Evolutionary conservation across 2,888 invertebrate genomes (phyloP).

Genomic region (Cryptocephalus moraei): DNA sequence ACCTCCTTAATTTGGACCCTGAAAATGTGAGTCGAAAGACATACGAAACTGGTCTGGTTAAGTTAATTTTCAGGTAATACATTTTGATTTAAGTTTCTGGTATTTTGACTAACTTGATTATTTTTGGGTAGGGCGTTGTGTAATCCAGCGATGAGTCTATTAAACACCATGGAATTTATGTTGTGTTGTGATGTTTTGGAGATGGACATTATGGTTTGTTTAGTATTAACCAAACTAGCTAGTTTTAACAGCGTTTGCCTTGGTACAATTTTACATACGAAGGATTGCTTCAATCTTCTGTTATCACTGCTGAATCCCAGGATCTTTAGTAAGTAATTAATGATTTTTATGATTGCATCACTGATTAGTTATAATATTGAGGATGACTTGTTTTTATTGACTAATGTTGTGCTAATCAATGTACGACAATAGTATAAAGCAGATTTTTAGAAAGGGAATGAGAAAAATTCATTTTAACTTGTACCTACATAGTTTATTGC

Average conservation of each 20-base stretch:
- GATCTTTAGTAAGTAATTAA: slow-evolving; percentile 37
- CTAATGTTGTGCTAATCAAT: too few relatives aligned
- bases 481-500: too few relatives aligned
- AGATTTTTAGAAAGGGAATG: too few relatives aligned
- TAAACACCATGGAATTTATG: slow-evolving; percentile 32
- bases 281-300: slow-evolving; percentile 38
- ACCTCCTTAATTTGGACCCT: slow-evolving; percentile 36
- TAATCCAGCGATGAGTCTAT: slow-evolving; percentile 30
- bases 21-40: slow-evolving; percentile 35
- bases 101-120: not conserved
- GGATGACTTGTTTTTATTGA: too few relatives aligned
- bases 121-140: slow-evolving; percentile 33
- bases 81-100: not conserved
- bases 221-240: slow-evolving; percentile 37
- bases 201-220: slow-evolving; percentile 42
- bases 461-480: too few relatives aligned
- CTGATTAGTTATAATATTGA: too few relatives aligned
- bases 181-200: slow-evolving; percentile 41
- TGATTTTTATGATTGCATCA: not conserved
- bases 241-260: slow-evolving; percentile 33
- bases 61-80: slow-evolving; percentile 40
- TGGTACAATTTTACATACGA: slow-evolving; percentile 37
- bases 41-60: slow-evolving; percentile 39
- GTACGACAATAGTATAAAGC: too few relatives aligned
- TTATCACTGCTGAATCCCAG: slow-evolving; percentile 37